Evolutionary conservation across 2,888 invertebrate genomes (phyloP).

Genomic region (Agrypnus murinus): DNA sequence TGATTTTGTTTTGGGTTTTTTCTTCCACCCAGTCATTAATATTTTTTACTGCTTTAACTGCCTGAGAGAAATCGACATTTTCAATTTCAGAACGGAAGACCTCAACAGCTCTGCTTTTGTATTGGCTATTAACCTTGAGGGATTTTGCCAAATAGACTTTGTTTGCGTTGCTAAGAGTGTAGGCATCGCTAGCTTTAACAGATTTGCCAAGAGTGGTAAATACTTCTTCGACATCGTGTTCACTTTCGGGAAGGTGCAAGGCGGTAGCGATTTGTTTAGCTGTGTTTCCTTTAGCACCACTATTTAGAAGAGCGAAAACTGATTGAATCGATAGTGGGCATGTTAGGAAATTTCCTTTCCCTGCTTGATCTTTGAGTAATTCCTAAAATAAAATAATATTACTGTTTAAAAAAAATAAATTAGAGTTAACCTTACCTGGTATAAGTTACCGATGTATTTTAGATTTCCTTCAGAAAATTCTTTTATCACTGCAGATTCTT

Average conservation of each 20-base stretch:
- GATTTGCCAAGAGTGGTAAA: not conserved
- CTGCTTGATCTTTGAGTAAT: too few species aligned
- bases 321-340: not conserved
- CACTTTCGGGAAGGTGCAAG: not conserved
- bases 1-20: constrained; percentile 66
- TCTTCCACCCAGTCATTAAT: constrained; percentile 67
- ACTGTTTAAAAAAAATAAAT: too few species aligned
- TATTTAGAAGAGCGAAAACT: not conserved
- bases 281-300: not conserved
- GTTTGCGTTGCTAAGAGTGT: not conserved
- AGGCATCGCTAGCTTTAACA: not conserved
- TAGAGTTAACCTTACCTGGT: too few species aligned
- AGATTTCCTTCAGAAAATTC: too few species aligned
- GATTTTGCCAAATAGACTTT: constrained; percentile 78
- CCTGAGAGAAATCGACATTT: constrained; percentile 59
- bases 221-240: not conserved
- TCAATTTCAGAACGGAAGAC: constrained; percentile 78
- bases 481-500: too few species aligned
- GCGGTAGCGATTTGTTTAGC: not conserved
- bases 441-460: too few species aligned
- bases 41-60: constrained; percentile 53
- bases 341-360: not conserved
- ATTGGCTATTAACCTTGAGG: constrained; percentile 73
- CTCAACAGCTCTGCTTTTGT: constrained; percentile 74
- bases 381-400: too few species aligned